phyloP scores from a whole-genome alignment of 2,888 invertebrate genomes.

The Subacronicta megacephala region DNA sequence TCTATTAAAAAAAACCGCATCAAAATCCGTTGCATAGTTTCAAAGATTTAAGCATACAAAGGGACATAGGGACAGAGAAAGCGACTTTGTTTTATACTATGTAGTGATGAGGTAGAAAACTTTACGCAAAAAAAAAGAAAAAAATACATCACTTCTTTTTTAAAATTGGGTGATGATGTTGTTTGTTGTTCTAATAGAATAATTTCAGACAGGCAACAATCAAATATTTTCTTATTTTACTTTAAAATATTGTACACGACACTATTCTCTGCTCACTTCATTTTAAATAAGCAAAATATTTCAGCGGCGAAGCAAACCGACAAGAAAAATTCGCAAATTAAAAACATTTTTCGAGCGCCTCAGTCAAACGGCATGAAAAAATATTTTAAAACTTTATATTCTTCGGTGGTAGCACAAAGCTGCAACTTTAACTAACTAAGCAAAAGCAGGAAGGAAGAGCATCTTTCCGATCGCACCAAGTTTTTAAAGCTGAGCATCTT shows the following conservation, averaged over 20 bases:
- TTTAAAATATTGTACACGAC: neutral
- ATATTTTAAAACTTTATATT: constrained; percentile 36
- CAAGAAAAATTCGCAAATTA: constrained; percentile 33
- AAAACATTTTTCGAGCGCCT: constrained; percentile 24
- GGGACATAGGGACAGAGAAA: no score
- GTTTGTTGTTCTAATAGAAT: no score
- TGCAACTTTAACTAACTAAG: constrained; percentile 38
- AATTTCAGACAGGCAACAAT: no score
- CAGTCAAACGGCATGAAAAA: constrained; percentile 28
- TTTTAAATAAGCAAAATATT: constrained; percentile 1
- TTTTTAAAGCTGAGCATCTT: constrained; percentile 39
- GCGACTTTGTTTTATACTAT: no score
- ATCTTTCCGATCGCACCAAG: constrained; percentile 39
- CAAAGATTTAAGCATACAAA: no score
- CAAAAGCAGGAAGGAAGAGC: constrained; percentile 37
- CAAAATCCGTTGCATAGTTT: no score
- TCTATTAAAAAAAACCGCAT: no score
- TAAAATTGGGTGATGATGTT: no score
- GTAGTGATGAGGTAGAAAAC: no score
- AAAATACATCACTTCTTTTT: no score
- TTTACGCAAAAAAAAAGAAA: no score
- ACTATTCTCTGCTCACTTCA: neutral
- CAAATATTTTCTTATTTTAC: no score
- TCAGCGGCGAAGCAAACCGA: neutral
- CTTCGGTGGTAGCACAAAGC: constrained; percentile 22